Evolutionary conservation across 2,113 vertebrate species (phyloP).

Genomic region (Lagopus leucura): DNA sequence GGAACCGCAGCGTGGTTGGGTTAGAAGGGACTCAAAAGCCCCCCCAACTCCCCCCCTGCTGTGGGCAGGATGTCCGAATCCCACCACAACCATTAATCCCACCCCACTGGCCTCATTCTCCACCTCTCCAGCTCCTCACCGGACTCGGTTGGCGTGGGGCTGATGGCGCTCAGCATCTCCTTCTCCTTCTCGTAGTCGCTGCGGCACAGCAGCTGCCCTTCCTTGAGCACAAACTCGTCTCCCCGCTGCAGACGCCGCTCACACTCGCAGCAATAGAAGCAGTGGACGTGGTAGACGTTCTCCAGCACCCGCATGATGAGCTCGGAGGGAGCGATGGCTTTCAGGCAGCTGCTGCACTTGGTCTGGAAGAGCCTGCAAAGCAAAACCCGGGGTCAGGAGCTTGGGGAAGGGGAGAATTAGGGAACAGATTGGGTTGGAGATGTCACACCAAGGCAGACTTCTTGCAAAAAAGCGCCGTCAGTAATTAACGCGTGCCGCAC

Average conservation of each 20-base stretch:
- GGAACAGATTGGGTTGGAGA: background rate
- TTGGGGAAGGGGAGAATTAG: background rate
- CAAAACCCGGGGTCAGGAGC: rapidly evolving
- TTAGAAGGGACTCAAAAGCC: no score
- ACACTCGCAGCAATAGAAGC: conserved; percentile 92
- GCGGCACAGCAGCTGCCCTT: conserved; percentile 90
- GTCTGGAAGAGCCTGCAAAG: conserved; percentile 85
- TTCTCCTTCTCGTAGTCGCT: conserved; percentile 92
- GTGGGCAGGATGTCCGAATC: no score
- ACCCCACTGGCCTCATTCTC: no score
- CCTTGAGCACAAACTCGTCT: conserved; percentile 91
- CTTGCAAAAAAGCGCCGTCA: no score
- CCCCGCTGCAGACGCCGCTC: conserved; percentile 88
- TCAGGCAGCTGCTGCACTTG: conserved; percentile 89
- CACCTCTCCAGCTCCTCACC: conserved; percentile 63
- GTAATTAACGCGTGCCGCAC: no score
- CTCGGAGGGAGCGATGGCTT: conserved; percentile 87
- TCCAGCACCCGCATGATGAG: conserved; percentile 90
- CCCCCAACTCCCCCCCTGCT: no score
- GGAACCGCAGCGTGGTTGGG: no score
- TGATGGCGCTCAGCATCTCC: conserved; percentile 89
- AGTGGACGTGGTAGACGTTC: conserved; percentile 89
- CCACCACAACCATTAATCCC: no score
- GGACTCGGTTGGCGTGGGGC: conserved; percentile 87
- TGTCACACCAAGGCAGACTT: no score